phyloP scores from a whole-genome alignment of 2,888 invertebrate species.

The Thereva unica region DNA sequence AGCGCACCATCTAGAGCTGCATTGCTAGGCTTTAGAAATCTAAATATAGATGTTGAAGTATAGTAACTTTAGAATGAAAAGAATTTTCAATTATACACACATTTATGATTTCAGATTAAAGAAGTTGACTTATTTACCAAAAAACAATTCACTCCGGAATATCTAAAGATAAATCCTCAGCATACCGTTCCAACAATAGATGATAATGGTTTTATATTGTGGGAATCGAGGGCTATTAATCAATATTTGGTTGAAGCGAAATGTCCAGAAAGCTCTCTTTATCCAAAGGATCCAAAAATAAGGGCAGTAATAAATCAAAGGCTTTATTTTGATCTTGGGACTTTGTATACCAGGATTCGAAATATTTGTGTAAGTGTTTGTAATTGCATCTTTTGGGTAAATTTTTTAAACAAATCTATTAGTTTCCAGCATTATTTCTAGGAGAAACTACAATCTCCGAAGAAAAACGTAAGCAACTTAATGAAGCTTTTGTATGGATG shows the following conservation, averaged over 20 bases:
- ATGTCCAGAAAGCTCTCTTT: constrained; percentile 60
- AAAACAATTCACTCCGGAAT: constrained; percentile 64
- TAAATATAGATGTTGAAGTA: constrained; percentile 62
- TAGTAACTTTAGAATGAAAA: constrained; percentile 46
- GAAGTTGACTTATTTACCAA: constrained; percentile 63
- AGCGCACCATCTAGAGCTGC: constrained; percentile 69
- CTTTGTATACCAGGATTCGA: constrained; percentile 66
- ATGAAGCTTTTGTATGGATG: constrained; percentile 61
- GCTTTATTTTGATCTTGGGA: constrained; percentile 67
- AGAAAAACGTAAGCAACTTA: constrained; percentile 62
- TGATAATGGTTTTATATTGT: constrained; percentile 68
- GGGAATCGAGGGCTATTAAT: constrained; percentile 71
- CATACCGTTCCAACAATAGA: constrained; percentile 71
- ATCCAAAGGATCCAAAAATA: constrained; percentile 64
- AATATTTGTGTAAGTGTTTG: constrained; percentile 62
- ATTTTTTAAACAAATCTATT: constrained; percentile 43
- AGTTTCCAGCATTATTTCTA: constrained; percentile 66
- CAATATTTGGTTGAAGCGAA: constrained; percentile 66
- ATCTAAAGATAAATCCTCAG: constrained; percentile 67
- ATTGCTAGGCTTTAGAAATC: constrained; percentile 63
- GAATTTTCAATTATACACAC: neutral
- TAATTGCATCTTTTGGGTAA: neutral
- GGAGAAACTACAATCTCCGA: constrained; percentile 64
- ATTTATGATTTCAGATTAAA: constrained; percentile 50
- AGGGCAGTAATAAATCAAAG: constrained; percentile 67